Evolutionary conservation across 2,797 vertebrate species (phyloP), one percentile per base, ranked within the genome.

Genomic region (Eleutherodactylus coqui): DNA sequence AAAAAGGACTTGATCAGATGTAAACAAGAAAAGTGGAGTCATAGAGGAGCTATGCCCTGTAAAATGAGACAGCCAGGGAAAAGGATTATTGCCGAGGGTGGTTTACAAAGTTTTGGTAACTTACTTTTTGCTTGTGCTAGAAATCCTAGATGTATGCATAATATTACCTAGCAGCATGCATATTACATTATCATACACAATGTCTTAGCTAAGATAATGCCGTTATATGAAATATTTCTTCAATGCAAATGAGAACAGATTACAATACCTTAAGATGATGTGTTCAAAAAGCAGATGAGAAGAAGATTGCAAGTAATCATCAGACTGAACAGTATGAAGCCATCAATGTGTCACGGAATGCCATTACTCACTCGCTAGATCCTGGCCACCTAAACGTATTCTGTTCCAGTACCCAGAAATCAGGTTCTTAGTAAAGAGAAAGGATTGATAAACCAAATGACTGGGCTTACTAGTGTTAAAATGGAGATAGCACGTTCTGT

Each of bases 191-290:
- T 64, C 14, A 6, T 64, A 34, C 3, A 19, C 14, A 64, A 32
- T 75, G n/a, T 75, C 10, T 27, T 49, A 47, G 43, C n/a, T 49
- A 75, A 47, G 43, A 13, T 10, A 1, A 10, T 41, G 36, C 36
- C 5, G 8, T 51, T 51, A 10, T 47, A 72, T 27, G 6, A 27
- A 73, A 73, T 27, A 75, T 75, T 51, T 32, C 6, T 67, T 62
- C 19, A 80, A 60, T 76, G 75, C 32, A 24, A 76, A 76, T 53
- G 32, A 53, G 49, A 76, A 76, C 19, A 47, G 4, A 38, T 79
- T 45, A 9, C 27, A 27, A 32, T 51, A n/a, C 16, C 32, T 80
- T 64, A 45, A 45, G 14, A 24, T 80, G 60, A 24, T 27, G 27
- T 67, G 27, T 47, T 49, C 78, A 64, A 45, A 43, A 78, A 67